These are phyloP conservation scores for Sarcophaga caerulescens DNA, from an alignment of 2,888 invertebrate genomes.

Conservation along the genomic window DNA sequence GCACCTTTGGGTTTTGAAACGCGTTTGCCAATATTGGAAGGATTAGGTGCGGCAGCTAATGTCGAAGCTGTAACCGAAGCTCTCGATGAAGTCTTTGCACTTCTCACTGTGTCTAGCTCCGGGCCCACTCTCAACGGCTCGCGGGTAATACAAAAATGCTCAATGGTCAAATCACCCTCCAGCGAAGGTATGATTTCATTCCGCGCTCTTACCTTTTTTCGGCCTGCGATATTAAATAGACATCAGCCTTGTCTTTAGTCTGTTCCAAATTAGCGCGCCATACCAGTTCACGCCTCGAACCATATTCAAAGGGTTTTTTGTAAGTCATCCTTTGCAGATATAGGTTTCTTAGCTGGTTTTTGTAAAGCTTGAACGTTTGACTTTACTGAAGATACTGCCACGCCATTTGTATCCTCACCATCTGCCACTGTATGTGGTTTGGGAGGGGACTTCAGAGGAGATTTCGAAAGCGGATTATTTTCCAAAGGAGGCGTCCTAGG, in stretches of 20 bases:
- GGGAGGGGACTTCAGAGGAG: slow-evolving; percentile 39
- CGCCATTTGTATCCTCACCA: slow-evolving; percentile 64
- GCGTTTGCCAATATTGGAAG: slow-evolving; percentile 81
- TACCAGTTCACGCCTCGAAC: slow-evolving; percentile 92
- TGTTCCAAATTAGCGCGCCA: slow-evolving; percentile 84
- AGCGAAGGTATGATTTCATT: slow-evolving; percentile 85
- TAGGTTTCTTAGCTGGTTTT: slow-evolving; percentile 45
- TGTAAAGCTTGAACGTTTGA: not conserved
- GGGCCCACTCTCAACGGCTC: slow-evolving; percentile 89
- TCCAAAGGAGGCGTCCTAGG: slow-evolving; percentile 42
- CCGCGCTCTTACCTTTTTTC: slow-evolving; percentile 91
- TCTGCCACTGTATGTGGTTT: slow-evolving; percentile 69
- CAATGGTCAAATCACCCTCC: slow-evolving; percentile 84
- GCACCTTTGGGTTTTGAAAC: slow-evolving; percentile 85
- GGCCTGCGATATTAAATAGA: slow-evolving; percentile 90
- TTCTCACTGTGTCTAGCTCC: slow-evolving; percentile 89
- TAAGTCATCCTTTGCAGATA: slow-evolving; percentile 76
- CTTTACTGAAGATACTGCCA: slow-evolving; percentile 5
- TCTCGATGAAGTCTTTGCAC: slow-evolving; percentile 81
- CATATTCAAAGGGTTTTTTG: slow-evolving; percentile 84
- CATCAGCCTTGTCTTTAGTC: slow-evolving; percentile 84
- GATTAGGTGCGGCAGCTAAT: slow-evolving; percentile 62
- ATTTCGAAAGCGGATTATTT: slow-evolving; percentile 12
- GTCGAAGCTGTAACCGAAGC: slow-evolving; percentile 62
- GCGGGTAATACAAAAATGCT: slow-evolving; percentile 92